Conservation (phyloP, 2,113 vertebrate species). For the Lota lota region DNA sequence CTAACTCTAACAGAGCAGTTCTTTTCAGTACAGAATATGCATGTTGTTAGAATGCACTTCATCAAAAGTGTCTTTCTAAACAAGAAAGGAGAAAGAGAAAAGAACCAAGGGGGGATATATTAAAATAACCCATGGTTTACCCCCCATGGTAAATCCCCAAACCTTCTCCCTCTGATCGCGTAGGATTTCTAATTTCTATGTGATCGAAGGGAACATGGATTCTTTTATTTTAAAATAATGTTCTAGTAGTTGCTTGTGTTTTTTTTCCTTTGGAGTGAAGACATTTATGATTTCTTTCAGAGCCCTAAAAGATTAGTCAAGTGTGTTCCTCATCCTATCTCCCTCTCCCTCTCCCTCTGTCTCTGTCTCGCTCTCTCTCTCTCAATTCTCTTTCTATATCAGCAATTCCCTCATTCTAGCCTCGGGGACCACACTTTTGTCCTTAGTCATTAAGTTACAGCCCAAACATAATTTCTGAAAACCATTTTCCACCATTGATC, state of each 20-base stretch:
- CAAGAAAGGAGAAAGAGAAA: background rate
- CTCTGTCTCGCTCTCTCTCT: background rate
- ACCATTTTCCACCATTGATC: too few species aligned
- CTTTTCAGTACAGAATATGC: constrained; percentile 24
- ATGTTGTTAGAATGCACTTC: constrained; percentile 41
- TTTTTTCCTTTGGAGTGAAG: background rate
- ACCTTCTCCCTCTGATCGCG: constrained; percentile 32
- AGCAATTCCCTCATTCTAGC: too few species aligned
- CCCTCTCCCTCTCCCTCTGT: background rate
- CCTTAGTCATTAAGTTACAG: too few species aligned
- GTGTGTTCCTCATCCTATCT: constrained; percentile 9
- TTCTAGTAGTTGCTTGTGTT: constrained; percentile 6
- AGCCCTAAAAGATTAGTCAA: background rate
- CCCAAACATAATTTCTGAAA: too few species aligned
- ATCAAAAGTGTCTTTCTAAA: constrained; percentile 41
- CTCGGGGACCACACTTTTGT: too few species aligned
- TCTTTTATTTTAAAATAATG: constrained; percentile 29
- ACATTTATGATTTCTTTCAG: constrained; percentile 12
- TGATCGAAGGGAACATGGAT: constrained; percentile 43
- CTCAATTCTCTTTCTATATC: too few species aligned
- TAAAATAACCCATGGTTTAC: constrained; percentile 1
- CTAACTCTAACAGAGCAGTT: background rate
- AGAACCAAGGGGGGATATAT: too few species aligned
- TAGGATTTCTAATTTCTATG: constrained; percentile 30
- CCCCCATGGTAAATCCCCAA: background rate